A percentile compares a stretch with the other conserved stretches of the same genome.
Evolutionary conservation across 1,140 invertebrate species (phyloP).

Genomic region (Tachypleus tridentatus): DNA sequence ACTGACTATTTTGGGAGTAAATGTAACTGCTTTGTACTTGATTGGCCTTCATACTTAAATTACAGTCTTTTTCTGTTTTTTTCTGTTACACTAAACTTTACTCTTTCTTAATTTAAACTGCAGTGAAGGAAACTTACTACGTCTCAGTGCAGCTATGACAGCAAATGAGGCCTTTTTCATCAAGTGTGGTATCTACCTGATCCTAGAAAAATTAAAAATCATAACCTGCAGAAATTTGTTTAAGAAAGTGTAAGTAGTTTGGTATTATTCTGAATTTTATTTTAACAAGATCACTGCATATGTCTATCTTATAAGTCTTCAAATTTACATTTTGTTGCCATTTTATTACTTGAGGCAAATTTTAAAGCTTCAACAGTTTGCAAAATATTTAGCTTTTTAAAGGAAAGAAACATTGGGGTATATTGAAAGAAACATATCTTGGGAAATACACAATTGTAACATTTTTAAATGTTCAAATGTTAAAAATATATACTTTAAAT

Average conservation of each 20-base stretch:
- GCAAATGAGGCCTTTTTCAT: slow-evolving; percentile 86
- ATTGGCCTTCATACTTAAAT: too few relatives aligned
- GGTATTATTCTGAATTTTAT: slow-evolving; percentile 9
- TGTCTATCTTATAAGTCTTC: too few relatives aligned
- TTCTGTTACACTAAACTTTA: background rate
- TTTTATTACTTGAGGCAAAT: too few relatives aligned
- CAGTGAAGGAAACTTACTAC: slow-evolving; percentile 66
- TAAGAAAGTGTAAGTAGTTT: slow-evolving; percentile 67
- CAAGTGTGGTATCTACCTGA: slow-evolving; percentile 86
- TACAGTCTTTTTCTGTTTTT: background rate
- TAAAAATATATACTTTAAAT: too few relatives aligned
- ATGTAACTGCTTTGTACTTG: background rate
- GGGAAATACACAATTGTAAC: too few relatives aligned
- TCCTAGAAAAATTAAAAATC: slow-evolving; percentile 91
- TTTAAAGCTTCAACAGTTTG: too few relatives aligned
- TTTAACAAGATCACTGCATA: background rate
- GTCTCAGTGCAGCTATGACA: slow-evolving; percentile 72
- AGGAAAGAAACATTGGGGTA: too few relatives aligned
- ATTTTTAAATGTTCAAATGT: too few relatives aligned
- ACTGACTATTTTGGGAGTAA: background rate
- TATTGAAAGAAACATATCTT: too few relatives aligned
- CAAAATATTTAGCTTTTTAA: too few relatives aligned
- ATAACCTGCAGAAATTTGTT: slow-evolving; percentile 93
- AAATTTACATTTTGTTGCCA: too few relatives aligned
- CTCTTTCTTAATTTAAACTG: slow-evolving; percentile 16